Percentiles rank a stretch among this genome's conserved stretches.
phyloP scores from a whole-genome alignment of 2,797 vertebrate species.

The Crocidura indochinensis region DNA sequence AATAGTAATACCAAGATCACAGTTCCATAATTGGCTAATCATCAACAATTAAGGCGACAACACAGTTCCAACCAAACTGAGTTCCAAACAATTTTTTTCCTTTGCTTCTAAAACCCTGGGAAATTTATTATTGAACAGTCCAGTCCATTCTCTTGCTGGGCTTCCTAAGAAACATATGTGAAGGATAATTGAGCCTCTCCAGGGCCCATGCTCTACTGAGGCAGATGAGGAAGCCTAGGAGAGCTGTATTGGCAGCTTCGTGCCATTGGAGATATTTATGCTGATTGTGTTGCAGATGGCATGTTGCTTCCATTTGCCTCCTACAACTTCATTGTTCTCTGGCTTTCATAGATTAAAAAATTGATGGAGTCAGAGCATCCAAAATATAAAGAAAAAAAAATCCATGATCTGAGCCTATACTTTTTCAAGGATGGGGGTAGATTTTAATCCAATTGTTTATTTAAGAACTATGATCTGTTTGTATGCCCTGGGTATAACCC shows the following conservation, averaged over 20 bases:
- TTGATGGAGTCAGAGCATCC: slow-evolving; percentile 64
- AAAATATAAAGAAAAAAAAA: slow-evolving; percentile 61
- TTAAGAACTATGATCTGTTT: neutral
- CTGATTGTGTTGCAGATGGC: slow-evolving; percentile 77
- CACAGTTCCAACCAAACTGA: slow-evolving; percentile 10
- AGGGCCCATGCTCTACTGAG: slow-evolving; percentile 66
- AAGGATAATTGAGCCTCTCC: slow-evolving; percentile 79
- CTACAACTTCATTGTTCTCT: slow-evolving; percentile 71
- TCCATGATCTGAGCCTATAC: neutral
- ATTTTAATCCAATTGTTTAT: neutral
- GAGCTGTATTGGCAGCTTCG: slow-evolving; percentile 70
- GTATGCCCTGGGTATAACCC: neutral
- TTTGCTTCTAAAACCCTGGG: slow-evolving; percentile 43
- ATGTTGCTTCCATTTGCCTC: slow-evolving; percentile 69
- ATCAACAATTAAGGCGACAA: slow-evolving; percentile 59
- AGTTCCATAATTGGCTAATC: slow-evolving; percentile 55
- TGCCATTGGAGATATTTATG: slow-evolving; percentile 76
- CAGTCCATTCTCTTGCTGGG: slow-evolving; percentile 8
- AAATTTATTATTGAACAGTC: slow-evolving; percentile 38
- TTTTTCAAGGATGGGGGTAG: neutral
- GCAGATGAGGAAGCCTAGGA: slow-evolving; percentile 64
- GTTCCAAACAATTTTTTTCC: slow-evolving; percentile 43
- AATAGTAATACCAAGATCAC: slow-evolving; percentile 65
- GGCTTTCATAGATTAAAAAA: slow-evolving; percentile 68
- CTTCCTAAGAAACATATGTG: slow-evolving; percentile 72